Percentiles rank a stretch among this genome's conserved stretches.
Evolutionary conservation across 2,113 vertebrate species (phyloP).

Genomic region (Donacobius atricapilla): DNA sequence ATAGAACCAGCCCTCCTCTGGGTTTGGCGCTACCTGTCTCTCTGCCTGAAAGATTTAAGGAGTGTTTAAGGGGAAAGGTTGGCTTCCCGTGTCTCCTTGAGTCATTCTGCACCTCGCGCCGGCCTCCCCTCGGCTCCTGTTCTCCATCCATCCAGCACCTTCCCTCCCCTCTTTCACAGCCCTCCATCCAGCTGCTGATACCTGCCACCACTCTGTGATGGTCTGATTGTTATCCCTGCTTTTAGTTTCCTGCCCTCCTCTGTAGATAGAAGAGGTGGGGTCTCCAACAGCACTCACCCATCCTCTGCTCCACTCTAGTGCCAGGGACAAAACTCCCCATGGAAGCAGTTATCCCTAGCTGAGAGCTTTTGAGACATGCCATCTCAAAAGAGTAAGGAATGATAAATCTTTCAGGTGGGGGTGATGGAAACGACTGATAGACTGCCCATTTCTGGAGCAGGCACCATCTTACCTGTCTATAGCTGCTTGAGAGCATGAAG

Average conservation of each 20-base stretch:
- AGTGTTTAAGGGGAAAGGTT: conserved; percentile 70
- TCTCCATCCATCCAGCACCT: conserved; percentile 45
- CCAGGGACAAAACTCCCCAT: not conserved
- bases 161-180: conserved; percentile 47
- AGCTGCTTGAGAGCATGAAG: not conserved
- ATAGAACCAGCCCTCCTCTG: conserved; percentile 67
- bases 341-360: not conserved
- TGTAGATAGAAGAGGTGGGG: not conserved
- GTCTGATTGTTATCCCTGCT: conserved; percentile 27
- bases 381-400: not conserved
- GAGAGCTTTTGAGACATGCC: not conserved
- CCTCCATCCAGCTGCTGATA: conserved; percentile 1
- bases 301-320: not conserved
- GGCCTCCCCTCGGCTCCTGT: conserved; percentile 42
- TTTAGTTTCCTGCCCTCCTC: not conserved
- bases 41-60: conserved; percentile 68
- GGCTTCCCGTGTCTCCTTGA: conserved; percentile 65
- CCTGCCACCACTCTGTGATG: conserved; percentile 10
- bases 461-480: not conserved
- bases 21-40: conserved; percentile 68
- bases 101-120: conserved; percentile 45
- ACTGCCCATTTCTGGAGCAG: not conserved
- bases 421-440: not conserved
- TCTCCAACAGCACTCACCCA: not conserved
- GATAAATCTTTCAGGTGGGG: not conserved